Conservation (phyloP, 2,888 invertebrate species). For the Perdita meconis region DNA sequence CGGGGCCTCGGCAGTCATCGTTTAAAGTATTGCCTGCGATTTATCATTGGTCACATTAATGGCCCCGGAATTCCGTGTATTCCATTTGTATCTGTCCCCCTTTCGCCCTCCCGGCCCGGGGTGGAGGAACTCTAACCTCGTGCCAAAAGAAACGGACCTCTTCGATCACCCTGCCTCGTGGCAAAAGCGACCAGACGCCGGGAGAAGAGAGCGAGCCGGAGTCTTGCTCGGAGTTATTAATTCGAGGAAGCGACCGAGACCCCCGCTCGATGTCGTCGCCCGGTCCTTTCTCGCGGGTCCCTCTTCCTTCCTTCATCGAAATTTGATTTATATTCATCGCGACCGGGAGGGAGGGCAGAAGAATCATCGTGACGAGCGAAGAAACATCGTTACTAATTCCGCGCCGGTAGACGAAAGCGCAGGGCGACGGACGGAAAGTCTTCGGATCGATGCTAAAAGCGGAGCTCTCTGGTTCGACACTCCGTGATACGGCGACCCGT, state of each 20-base stretch:
- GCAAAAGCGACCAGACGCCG: slow-evolving; percentile 59
- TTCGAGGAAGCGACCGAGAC: slow-evolving; percentile 61
- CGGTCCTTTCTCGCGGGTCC: slow-evolving; percentile 6
- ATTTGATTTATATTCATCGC: slow-evolving; percentile 50
- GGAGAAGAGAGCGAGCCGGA: too few relatives aligned
- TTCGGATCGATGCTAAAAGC: not conserved
- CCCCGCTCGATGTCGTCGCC: slow-evolving; percentile 47
- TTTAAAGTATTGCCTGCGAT: slow-evolving; percentile 80
- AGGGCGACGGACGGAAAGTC: not conserved
- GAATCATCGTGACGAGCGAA: slow-evolving; percentile 22
- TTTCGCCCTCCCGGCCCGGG: slow-evolving; percentile 53
- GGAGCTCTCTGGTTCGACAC: not conserved
- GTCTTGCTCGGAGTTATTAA: slow-evolving; percentile 60
- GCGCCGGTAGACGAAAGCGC: not conserved
- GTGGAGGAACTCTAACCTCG: slow-evolving; percentile 71
- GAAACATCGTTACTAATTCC: slow-evolving; percentile 11
- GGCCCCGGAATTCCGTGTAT: slow-evolving; percentile 79
- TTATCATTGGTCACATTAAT: slow-evolving; percentile 81
- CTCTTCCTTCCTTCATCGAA: slow-evolving; percentile 24
- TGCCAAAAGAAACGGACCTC: slow-evolving; percentile 72
- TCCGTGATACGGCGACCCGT: not conserved
- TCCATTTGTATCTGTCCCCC: slow-evolving; percentile 81
- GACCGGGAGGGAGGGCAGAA: not conserved
- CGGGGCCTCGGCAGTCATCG: slow-evolving; percentile 77
- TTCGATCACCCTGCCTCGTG: slow-evolving; percentile 69